phyloP scores from a whole-genome alignment of 2,113 vertebrate genomes.

The Semicossyphus pulcher region DNA sequence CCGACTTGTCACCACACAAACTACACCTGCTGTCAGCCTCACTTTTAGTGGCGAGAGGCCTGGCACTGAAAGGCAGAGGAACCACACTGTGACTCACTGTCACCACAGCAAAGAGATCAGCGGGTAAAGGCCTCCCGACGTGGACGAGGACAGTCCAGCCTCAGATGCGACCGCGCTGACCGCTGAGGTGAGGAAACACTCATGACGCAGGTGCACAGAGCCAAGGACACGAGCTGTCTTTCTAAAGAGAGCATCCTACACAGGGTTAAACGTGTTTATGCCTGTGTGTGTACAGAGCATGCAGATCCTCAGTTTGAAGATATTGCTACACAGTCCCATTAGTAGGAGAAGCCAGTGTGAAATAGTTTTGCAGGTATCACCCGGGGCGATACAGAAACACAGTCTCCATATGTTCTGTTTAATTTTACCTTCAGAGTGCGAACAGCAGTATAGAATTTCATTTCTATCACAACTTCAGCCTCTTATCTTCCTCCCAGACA shows the following conservation, averaged over 20 bases:
- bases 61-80: not conserved
- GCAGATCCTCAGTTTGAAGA: slow-evolving; percentile 19
- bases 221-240: slow-evolving; percentile 8
- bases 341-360: slow-evolving; percentile 26
- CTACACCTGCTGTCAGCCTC: not conserved
- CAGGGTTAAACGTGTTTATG: slow-evolving; percentile 29
- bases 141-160: slow-evolving; percentile 11
- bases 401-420: slow-evolving; percentile 44
- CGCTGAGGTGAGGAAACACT: slow-evolving; percentile 35
- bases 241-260: slow-evolving; percentile 15
- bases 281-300: slow-evolving; percentile 16
- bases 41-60: slow-evolving; percentile 3
- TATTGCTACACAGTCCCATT: slow-evolving; percentile 18
- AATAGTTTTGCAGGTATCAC: slow-evolving; percentile 48
- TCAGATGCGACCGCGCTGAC: slow-evolving; percentile 27
- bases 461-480: slow-evolving; percentile 37
- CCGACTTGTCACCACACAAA: not conserved
- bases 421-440: slow-evolving; percentile 31
- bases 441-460: slow-evolving; percentile 34
- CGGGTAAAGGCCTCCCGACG: slow-evolving; percentile 13
- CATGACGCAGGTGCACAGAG: slow-evolving; percentile 44
- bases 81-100: slow-evolving; percentile 13
- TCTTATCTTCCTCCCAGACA: slow-evolving; percentile 66
- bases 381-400: slow-evolving; percentile 38
- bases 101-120: slow-evolving; percentile 20